These are phyloP conservation scores for Archivesica marissinica DNA, from an alignment of 1,140 invertebrate genomes.

Conservation along the genomic window DNA sequence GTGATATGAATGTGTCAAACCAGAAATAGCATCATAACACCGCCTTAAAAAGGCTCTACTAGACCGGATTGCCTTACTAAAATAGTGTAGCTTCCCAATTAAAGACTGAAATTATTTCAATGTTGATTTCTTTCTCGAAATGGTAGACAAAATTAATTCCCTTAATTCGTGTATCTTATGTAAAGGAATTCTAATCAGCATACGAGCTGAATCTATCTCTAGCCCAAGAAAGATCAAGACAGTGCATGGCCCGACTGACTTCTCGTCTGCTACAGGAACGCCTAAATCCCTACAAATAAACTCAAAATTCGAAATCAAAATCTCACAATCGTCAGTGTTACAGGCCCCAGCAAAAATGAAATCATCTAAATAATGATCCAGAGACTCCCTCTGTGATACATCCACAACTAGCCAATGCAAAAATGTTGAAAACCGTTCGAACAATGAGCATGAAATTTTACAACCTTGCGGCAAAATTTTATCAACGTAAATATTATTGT, in stretches of 20 bases:
- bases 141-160: too few relatives aligned
- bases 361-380: constrained; percentile 9
- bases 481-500: background rate
- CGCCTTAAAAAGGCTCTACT: constrained; percentile 48
- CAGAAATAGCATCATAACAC: constrained; percentile 26
- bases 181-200: background rate
- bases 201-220: background rate
- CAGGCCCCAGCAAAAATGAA: background rate
- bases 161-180: background rate
- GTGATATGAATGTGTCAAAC: constrained; percentile 27
- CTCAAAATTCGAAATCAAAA: background rate
- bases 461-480: background rate
- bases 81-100: constrained; percentile 50
- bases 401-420: background rate
- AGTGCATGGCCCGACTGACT: constrained; percentile 3
- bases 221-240: background rate
- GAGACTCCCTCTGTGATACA: background rate
- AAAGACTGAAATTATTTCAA: constrained; percentile 37
- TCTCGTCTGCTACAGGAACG: background rate
- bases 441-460: background rate
- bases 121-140: background rate
- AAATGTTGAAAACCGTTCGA: constrained; percentile 5
- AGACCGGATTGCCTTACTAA: constrained; percentile 18
- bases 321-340: background rate
- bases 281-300: too few relatives aligned